phyloP scores from a whole-genome alignment of 2,113 vertebrate species.

The Callipepla californica region DNA sequence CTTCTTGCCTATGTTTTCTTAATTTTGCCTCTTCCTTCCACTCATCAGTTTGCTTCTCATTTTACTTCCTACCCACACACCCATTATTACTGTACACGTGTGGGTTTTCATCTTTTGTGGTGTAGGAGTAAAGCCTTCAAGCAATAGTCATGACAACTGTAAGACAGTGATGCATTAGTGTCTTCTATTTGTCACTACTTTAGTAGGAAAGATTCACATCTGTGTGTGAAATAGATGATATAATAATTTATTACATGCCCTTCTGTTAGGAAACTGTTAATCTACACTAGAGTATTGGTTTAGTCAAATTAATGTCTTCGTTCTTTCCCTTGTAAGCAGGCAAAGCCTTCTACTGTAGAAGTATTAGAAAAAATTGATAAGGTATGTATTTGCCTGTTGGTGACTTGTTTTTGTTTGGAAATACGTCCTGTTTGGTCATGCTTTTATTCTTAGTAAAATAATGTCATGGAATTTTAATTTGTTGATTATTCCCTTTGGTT shows the following conservation, averaged over 20 bases:
- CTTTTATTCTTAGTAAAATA: not conserved
- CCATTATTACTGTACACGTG: not conserved
- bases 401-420: not conserved
- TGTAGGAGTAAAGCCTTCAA: not conserved
- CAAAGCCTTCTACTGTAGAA: conserved; percentile 94
- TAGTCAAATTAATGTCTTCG: conserved; percentile 11
- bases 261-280: not conserved
- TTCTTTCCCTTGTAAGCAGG: conserved; percentile 78
- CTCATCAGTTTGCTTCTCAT: not conserved
- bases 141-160: not conserved
- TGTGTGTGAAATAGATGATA: not conserved
- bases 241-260: not conserved
- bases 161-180: not conserved
- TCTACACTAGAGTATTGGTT: not conserved
- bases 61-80: not conserved
- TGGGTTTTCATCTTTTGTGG: not conserved
- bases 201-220: not conserved
- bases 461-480: not conserved
- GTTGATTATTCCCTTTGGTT: not conserved
- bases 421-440: not conserved
- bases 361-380: conserved; percentile 96
- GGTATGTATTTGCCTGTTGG: conserved; percentile 79
- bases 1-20: not conserved
- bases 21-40: not conserved
- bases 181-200: not conserved